Percentiles rank a stretch among this genome's conserved stretches.
Evolutionary conservation across 2,888 invertebrate genomes (phyloP).

Genomic region (Stenolophus ochropezus): DNA sequence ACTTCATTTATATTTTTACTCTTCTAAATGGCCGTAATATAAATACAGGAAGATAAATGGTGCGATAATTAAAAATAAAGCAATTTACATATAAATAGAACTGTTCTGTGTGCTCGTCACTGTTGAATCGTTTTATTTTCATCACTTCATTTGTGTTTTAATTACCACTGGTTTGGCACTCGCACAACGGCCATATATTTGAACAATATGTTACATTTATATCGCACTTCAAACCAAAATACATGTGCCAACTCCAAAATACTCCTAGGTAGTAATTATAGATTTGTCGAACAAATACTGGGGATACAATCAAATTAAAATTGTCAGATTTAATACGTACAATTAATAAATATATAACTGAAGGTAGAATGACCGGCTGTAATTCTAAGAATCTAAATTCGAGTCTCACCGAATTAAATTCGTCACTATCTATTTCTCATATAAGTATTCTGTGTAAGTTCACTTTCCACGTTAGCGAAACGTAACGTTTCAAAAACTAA

Average conservation of each 20-base stretch:
- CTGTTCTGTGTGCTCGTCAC: background rate
- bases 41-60: background rate
- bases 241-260: background rate
- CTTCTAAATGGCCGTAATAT: background rate
- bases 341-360: too few species aligned
- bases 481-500: too few species aligned
- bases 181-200: background rate
- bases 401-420: too few species aligned
- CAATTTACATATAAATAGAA: background rate
- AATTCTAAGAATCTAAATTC: too few species aligned
- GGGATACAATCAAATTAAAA: background rate
- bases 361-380: too few species aligned
- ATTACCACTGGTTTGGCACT: background rate
- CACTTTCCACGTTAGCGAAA: too few species aligned
- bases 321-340: too few species aligned
- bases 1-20: background rate
- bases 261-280: background rate
- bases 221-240: background rate
- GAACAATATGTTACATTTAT: background rate
- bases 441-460: too few species aligned
- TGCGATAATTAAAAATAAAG: background rate
- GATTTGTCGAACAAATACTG: background rate
- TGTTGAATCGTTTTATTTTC: background rate
- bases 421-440: too few species aligned
- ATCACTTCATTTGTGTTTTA: background rate